Percentiles rank a stretch among this genome's conserved stretches.
Evolutionary conservation across 1,140 invertebrate species (phyloP).

Genomic region (Drosophila azteca): DNA sequence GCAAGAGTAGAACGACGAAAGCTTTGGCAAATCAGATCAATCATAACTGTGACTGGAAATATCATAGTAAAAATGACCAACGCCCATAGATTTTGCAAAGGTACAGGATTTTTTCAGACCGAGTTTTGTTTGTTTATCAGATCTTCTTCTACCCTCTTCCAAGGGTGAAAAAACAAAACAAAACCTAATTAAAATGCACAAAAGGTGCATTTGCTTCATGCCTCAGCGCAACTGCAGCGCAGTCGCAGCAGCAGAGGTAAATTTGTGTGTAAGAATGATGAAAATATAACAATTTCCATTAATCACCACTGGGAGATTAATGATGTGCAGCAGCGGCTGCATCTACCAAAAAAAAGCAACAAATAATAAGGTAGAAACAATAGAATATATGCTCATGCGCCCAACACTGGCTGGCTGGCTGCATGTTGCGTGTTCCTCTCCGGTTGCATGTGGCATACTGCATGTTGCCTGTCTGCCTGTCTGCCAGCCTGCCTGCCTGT

Average conservation of each 20-base stretch:
- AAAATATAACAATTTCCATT: conserved; percentile 67
- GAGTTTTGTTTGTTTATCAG: too few relatives aligned
- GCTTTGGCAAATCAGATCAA: too few relatives aligned
- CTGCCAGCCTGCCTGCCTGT: not conserved
- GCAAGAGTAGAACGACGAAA: too few relatives aligned
- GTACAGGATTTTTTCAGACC: too few relatives aligned
- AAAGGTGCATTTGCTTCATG: conserved; percentile 39
- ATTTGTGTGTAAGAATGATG: conserved; percentile 42
- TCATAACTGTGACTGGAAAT: too few relatives aligned
- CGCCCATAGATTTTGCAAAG: too few relatives aligned
- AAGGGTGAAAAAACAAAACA: too few relatives aligned
- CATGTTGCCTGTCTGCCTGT: conserved; percentile 17
- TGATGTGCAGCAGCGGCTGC: conserved; percentile 59
- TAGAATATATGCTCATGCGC: conserved; percentile 24
- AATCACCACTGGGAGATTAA: conserved; percentile 69
- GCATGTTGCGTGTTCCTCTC: conserved; percentile 55
- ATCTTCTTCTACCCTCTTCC: too few relatives aligned
- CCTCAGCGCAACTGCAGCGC: conserved; percentile 32
- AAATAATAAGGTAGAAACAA: conserved; percentile 23
- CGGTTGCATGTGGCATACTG: conserved; percentile 44
- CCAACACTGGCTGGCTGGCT: conserved; percentile 23
- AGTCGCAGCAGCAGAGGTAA: not conserved
- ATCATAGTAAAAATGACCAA: too few relatives aligned
- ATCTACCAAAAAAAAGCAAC: conserved; percentile 36
- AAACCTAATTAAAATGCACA: conserved; percentile 6